Evolutionary conservation across 2,888 invertebrate genomes (phyloP).

Genomic region (Exocentrus adspersus): DNA sequence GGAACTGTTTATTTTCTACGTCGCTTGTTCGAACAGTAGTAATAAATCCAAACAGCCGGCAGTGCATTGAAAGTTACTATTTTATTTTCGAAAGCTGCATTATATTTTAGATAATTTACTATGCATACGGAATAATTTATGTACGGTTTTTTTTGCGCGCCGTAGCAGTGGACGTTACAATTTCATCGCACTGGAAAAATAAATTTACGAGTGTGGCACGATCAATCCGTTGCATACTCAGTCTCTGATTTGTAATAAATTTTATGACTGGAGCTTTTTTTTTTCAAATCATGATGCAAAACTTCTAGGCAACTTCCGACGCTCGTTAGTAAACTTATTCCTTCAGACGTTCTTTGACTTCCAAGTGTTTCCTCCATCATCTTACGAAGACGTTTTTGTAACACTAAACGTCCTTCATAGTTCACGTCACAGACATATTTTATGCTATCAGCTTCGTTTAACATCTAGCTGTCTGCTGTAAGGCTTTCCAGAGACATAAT

Average conservation of each 20-base stretch:
- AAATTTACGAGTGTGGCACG: constrained; percentile 20
- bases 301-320: constrained; percentile 49
- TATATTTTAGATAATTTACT: constrained; percentile 15
- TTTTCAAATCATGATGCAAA: constrained; percentile 39
- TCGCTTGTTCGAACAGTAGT: constrained; percentile 5
- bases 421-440: too few relatives aligned
- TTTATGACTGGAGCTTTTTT: constrained; percentile 40
- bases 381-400: too few relatives aligned
- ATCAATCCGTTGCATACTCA: constrained; percentile 18
- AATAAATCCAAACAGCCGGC: constrained; percentile 4
- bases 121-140: constrained; percentile 9
- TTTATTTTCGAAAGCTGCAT: constrained; percentile 9
- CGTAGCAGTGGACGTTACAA: constrained; percentile 2
- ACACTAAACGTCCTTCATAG: too few relatives aligned
- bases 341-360: too few relatives aligned
- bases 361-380: too few relatives aligned
- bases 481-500: constrained; percentile 13
- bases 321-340: too few relatives aligned
- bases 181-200: constrained; percentile 18
- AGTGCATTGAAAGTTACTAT: neutral
- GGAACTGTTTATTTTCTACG: constrained; percentile 5
- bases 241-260: constrained; percentile 37
- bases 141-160: constrained; percentile 11
- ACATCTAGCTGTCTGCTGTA: neutral
- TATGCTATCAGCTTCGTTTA: neutral